Conservation (phyloP, 2,888 invertebrate genomes). For the Zootermopsis nevadensis region DNA sequence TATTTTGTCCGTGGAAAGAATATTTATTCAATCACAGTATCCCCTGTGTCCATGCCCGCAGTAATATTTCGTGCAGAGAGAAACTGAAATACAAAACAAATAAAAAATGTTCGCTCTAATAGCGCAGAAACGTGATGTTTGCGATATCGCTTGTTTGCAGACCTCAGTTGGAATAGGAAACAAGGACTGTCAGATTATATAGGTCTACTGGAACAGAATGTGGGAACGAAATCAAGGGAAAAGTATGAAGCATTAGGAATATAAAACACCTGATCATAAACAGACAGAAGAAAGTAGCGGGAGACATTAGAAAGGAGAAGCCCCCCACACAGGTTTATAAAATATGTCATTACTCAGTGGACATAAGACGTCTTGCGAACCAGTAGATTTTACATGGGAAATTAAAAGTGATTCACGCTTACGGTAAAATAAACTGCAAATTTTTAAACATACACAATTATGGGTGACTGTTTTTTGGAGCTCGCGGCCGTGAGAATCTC, state of each 20-base stretch:
- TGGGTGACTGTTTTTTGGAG: no score
- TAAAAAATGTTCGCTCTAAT: not conserved
- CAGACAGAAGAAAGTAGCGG: no score
- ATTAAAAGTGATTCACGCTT: no score
- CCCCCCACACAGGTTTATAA: no score
- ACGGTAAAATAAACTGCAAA: no score
- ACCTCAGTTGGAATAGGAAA: not conserved
- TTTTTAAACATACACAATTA: no score
- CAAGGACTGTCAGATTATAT: not conserved
- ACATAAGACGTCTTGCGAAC: no score
- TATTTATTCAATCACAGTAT: not conserved
- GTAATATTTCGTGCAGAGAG: not conserved
- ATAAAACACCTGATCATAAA: not conserved
- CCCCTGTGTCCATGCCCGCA: not conserved
- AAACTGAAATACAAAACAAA: not conserved
- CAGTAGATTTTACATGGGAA: no score
- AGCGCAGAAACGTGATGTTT: constrained; percentile 4
- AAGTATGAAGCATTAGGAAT: not conserved
- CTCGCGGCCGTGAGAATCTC: no score
- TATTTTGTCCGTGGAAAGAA: not conserved
- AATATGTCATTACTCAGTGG: no score
- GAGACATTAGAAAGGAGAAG: no score
- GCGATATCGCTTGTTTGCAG: not conserved
- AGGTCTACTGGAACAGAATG: not conserved
- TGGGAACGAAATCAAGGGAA: not conserved